Evolutionary conservation across 2,888 invertebrate genomes (phyloP), one percentile per base, ranked within the genome.

Genomic region (Stenodera caucasica): DNA sequence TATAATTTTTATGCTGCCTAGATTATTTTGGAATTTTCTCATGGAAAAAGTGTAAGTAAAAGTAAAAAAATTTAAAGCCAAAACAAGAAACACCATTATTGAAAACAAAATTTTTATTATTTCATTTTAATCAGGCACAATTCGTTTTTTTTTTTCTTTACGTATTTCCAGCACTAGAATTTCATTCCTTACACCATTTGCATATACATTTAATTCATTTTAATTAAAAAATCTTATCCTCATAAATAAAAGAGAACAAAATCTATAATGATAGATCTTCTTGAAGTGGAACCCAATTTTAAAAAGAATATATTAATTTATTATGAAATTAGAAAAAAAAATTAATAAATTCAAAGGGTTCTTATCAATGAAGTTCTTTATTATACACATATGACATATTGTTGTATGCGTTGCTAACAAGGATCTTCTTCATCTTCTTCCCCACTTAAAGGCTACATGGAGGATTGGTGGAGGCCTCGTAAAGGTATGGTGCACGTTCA

Each of bases 401-500:
- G 65, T 72, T 74, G 69, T 75, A 74, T 76, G 75, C 75, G 74
- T 76, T 78, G 80, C 81, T 81, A 81, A 81, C 80, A 86, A 86
- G 86, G 86, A 85, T 84, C 86, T 84, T 85, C 85, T 83, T 82
- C 83, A 81, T 84, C 84, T 82, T 92, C 93, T 87, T 91, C 91
- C 85, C 89, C 90, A 84, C 90, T 92, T 91, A 91, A 92, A 94
- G 94, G 94, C 89, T 94, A 94, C 90, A 93, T 92, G 91, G 94
- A 95, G 91, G 94, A 94, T 87, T 94, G 94, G 94, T 94, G 94
- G 93, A 90, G 94, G 86, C 94, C 94, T 82, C 89, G 94, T 82
- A 94, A 94, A 95, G 94, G 94, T 94, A 80, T 68, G 71, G 74
- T 73, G 68, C 72, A 71, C 68, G 69, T 53, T 51, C 15, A 40